Percentiles rank a stretch among this genome's conserved stretches.
These are phyloP conservation scores for Luidia sarsii DNA, from an alignment of 53 echinoderm and acorn worm species.

Conservation along the genomic window DNA sequence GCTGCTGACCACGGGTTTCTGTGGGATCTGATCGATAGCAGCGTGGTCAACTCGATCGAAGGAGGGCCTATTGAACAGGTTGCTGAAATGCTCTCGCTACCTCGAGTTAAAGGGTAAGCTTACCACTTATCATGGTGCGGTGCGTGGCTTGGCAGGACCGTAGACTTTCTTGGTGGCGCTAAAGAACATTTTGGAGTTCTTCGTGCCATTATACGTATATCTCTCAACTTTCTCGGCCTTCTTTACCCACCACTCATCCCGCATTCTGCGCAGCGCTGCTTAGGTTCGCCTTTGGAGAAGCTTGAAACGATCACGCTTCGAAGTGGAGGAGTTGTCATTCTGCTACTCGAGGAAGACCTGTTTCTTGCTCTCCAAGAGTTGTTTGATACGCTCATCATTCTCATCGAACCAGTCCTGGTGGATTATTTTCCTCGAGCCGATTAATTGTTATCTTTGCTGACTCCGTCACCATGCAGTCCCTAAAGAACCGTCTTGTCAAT, in stretches of 20 bases:
- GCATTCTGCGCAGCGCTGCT: constrained; percentile 11
- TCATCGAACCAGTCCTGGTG: constrained; percentile 37
- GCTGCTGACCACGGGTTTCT: constrained; percentile 1
- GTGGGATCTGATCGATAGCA: constrained; percentile 30
- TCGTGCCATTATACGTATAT: neutral
- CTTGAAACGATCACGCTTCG: neutral
- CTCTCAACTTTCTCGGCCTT: constrained; percentile 19
- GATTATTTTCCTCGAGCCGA: neutral
- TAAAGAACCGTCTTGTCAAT: too few species aligned
- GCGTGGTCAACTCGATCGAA: too few species aligned
- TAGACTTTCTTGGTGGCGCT: constrained; percentile 15
- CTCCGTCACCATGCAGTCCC: constrained; percentile 37
- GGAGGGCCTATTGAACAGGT: neutral
- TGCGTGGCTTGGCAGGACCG: constrained; percentile 14
- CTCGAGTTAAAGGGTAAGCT: neutral
- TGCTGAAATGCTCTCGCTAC: constrained; percentile 31
- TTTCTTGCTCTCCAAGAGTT: neutral
- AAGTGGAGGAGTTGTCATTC: constrained; percentile 1
- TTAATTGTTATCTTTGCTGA: neutral
- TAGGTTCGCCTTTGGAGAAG: constrained; percentile 1
- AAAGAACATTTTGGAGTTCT: constrained; percentile 31
- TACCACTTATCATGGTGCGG: constrained; percentile 27
- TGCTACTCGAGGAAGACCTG: constrained; percentile 5
- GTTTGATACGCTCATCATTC: neutral
- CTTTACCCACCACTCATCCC: constrained; percentile 15